phyloP scores from a whole-genome alignment of 2,113 vertebrate genomes.

The Sceloporus tristichus region DNA sequence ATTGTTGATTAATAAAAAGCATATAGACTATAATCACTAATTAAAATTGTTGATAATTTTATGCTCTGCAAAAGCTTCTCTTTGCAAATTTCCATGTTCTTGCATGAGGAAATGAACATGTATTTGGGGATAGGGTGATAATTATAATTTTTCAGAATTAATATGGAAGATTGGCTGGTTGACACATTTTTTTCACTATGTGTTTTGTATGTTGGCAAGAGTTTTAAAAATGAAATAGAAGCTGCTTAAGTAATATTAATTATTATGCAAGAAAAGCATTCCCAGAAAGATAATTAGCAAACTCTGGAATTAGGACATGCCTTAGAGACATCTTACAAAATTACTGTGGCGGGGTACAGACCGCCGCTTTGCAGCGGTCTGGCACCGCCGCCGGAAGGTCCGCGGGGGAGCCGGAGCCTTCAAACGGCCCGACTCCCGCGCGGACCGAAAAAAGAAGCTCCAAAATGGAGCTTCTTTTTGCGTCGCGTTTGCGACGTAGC shows the following conservation, averaged over 20 bases:
- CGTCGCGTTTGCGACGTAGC: no score
- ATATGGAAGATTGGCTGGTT: background rate
- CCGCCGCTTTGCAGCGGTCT: no score
- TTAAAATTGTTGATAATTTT: background rate
- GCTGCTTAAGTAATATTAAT: constrained; percentile 13
- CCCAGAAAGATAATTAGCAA: constrained; percentile 4
- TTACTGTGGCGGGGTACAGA: no score
- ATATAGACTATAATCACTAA: background rate
- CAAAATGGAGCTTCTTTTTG: no score
- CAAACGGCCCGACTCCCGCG: no score
- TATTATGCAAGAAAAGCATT: background rate
- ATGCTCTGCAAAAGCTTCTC: background rate
- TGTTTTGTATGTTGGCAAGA: background rate
- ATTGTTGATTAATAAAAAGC: background rate
- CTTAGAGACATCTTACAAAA: background rate
- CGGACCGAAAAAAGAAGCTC: no score
- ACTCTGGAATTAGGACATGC: constrained; percentile 19
- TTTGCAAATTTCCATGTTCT: background rate
- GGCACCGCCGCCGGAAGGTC: no score
- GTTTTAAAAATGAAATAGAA: constrained; percentile 1
- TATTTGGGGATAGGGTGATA: background rate
- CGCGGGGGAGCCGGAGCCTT: no score
- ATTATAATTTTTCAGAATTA: background rate
- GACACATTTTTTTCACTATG: no score
- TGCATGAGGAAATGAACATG: background rate